Conservation (phyloP, 2,113 vertebrate species). For the Macrotis lagotis region DNA sequence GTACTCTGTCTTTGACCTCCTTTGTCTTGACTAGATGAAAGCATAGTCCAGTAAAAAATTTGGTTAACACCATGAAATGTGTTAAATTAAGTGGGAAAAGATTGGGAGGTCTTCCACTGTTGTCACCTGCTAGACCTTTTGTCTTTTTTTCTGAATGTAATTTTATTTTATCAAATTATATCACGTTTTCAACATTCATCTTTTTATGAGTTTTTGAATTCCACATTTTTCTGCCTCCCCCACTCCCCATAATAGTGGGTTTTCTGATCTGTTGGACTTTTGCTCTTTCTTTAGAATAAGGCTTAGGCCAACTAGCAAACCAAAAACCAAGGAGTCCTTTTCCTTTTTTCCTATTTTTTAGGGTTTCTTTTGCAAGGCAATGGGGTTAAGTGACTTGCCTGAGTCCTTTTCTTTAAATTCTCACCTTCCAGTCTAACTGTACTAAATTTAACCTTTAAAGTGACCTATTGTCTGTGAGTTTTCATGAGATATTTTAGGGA, state of each 20-base stretch:
- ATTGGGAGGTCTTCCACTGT: conserved; percentile 54
- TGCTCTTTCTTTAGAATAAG: conserved; percentile 47
- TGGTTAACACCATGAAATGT: conserved; percentile 40
- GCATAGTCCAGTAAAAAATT: too few relatives aligned
- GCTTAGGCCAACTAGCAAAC: conserved; percentile 64
- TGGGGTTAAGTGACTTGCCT: too few relatives aligned
- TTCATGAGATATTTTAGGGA: conserved; percentile 19
- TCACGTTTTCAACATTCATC: too few relatives aligned
- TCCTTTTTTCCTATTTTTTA: conserved; percentile 46
- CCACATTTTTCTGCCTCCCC: too few relatives aligned
- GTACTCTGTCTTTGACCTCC: too few relatives aligned
- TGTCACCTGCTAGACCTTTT: conserved; percentile 65
- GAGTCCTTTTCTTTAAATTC: conserved; percentile 49
- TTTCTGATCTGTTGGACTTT: conserved; percentile 50
- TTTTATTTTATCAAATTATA: too few relatives aligned
- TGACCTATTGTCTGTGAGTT: conserved; percentile 11
- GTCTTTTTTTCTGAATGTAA: too few relatives aligned
- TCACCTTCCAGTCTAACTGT: conserved; percentile 54
- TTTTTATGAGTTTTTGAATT: too few relatives aligned
- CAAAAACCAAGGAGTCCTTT: conserved; percentile 42
- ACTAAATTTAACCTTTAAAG: conserved; percentile 44
- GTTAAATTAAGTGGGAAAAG: conserved; percentile 44
- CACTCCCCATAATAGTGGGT: too few relatives aligned
- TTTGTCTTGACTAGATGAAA: too few relatives aligned
- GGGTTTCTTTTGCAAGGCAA: too few relatives aligned